These are phyloP conservation scores for Gopherus flavomarginatus DNA, from an alignment of 2,113 vertebrate genomes.

Conservation along the genomic window DNA sequence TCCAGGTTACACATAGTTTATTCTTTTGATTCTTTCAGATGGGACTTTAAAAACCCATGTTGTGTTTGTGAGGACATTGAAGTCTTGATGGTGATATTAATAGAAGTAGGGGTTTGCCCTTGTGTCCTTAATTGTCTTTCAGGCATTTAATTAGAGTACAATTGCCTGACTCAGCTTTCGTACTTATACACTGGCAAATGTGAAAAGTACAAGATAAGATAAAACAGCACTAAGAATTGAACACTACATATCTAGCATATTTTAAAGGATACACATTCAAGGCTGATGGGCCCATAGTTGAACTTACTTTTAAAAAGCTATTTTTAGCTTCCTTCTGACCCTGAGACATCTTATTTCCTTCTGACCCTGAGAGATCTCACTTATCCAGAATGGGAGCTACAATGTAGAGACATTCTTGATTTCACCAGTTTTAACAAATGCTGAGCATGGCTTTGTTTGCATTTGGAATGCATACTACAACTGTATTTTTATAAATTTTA, in stretches of 20 bases:
- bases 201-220: neutral
- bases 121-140: neutral
- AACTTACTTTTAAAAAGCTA: neutral
- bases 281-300: rapidly evolving
- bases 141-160: neutral
- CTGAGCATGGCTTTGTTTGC: neutral
- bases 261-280: neutral
- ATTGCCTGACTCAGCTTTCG: neutral
- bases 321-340: neutral
- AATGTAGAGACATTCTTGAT: neutral
- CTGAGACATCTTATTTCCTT: neutral
- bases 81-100: neutral
- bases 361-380: neutral
- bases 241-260: neutral
- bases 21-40: neutral
- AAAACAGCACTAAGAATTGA: neutral
- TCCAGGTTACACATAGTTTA: neutral
- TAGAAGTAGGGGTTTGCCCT: neutral
- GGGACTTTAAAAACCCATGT: neutral
- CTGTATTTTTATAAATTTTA: neutral
- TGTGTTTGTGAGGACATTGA: rapidly evolving
- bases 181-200: neutral
- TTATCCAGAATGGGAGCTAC: neutral
- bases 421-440: neutral
- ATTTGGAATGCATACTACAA: neutral